A percentile compares a stretch with the other conserved stretches of the same genome.
Evolutionary conservation across 2,888 invertebrate genomes (phyloP).

Genomic region (Perizoma flavofasciatum): DNA sequence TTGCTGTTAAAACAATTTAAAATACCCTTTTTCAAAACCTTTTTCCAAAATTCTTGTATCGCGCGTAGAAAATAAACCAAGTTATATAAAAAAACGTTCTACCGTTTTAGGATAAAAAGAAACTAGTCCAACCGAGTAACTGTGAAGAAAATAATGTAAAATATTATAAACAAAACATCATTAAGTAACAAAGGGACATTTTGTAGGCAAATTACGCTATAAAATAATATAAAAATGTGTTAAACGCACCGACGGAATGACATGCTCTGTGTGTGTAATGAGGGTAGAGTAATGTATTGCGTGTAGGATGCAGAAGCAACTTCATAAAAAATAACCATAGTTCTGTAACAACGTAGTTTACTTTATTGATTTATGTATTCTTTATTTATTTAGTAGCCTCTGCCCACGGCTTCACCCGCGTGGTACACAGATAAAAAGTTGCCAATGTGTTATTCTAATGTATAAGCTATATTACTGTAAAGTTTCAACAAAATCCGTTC

Average conservation of each 20-base stretch:
- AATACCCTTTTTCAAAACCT: no score
- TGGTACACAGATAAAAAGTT: no score
- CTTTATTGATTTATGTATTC: no score
- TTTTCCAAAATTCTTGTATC: no score
- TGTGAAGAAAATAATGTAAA: constrained; percentile 28
- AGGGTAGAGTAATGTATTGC: constrained; percentile 34
- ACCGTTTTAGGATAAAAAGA: constrained; percentile 16
- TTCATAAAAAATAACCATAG: background rate
- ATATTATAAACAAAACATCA: constrained; percentile 35
- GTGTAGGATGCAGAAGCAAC: constrained; percentile 17
- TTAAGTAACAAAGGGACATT: constrained; percentile 32
- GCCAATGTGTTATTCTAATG: no score
- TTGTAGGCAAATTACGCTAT: constrained; percentile 34
- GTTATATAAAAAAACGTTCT: constrained; percentile 2
- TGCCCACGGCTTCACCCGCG: no score
- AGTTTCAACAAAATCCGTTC: no score
- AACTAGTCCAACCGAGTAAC: constrained; percentile 10
- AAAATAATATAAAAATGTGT: constrained; percentile 50
- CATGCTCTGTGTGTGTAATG: constrained; percentile 37
- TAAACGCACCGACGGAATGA: constrained; percentile 43
- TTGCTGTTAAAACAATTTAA: no score
- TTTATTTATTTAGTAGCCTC: no score
- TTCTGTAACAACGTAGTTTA: no score
- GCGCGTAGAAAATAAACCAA: no score
- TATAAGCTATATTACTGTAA: no score